These are phyloP conservation scores for Azorinus chamasolen DNA, from an alignment of 2,888 invertebrate species.

Conservation along the genomic window DNA sequence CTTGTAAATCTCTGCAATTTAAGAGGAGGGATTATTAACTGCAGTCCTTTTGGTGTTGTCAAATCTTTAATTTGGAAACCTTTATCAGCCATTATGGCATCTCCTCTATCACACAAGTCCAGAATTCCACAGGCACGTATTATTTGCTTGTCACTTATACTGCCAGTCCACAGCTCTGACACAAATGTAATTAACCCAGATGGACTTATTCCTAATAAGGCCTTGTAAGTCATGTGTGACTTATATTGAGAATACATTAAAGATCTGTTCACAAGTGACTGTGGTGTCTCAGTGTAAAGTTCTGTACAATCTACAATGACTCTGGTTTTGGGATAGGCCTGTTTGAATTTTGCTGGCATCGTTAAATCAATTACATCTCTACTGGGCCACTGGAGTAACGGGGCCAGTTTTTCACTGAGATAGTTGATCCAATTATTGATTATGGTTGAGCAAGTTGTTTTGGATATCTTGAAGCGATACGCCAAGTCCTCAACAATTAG, in stretches of 20 bases:
- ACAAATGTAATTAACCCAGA: conserved; percentile 54
- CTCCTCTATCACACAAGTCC: conserved; percentile 54
- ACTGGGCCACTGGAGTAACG: conserved; percentile 31
- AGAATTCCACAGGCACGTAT: conserved; percentile 37
- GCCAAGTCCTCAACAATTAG: conserved; percentile 41
- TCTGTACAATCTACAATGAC: conserved; percentile 68
- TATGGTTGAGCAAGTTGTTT: conserved; percentile 25
- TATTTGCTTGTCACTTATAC: conserved; percentile 57
- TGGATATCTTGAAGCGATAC: conserved; percentile 25
- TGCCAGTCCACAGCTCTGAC: conserved; percentile 54
- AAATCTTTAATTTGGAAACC: conserved; percentile 55
- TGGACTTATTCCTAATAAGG: conserved; percentile 54
- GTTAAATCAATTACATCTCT: background rate
- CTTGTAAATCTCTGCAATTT: conserved; percentile 30
- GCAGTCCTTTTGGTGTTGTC: conserved; percentile 27
- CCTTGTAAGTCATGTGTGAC: conserved; percentile 52
- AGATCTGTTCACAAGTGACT: conserved; percentile 29
- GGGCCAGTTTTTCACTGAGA: conserved; percentile 16
- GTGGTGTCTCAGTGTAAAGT: conserved; percentile 49
- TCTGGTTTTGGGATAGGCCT: conserved; percentile 41
- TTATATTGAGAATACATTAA: conserved; percentile 54
- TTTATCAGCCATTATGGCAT: conserved; percentile 61
- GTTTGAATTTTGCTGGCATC: conserved; percentile 49
- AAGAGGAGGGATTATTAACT: conserved; percentile 44
- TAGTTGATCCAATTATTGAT: conserved; percentile 28